phyloP scores from a whole-genome alignment of 2,113 vertebrate species.

The Sialia sialis region DNA sequence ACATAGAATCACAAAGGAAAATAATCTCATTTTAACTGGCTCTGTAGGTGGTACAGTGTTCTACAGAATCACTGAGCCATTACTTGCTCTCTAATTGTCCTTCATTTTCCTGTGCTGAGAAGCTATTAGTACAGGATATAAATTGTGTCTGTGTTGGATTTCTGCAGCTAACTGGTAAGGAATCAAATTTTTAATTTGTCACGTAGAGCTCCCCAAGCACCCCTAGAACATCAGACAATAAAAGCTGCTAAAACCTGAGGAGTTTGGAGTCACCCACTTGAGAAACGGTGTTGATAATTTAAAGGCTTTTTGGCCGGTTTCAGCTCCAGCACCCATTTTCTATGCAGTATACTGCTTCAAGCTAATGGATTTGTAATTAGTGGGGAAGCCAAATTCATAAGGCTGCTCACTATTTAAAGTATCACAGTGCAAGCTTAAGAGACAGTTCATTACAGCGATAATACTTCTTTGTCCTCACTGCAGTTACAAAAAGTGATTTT shows the following conservation, averaged over 20 bases:
- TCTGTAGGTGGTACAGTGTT: conserved; percentile 11
- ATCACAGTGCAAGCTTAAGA: not conserved
- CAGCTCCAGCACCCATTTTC: not conserved
- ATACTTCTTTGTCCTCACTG: not conserved
- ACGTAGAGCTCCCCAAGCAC: not conserved
- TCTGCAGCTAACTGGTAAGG: not conserved
- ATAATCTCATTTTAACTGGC: not conserved
- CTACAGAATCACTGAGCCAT: not conserved
- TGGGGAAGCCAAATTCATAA: not conserved
- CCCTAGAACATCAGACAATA: not conserved
- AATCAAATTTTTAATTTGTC: not conserved
- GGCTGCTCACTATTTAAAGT: not conserved
- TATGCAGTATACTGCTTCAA: not conserved
- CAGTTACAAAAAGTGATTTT: not conserved
- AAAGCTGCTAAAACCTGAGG: not conserved
- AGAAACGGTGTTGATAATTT: not conserved
- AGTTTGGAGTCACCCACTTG: not conserved
- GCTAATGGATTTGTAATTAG: not conserved
- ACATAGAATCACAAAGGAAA: not conserved
- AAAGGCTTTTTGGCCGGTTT: not conserved
- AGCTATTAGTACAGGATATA: not conserved
- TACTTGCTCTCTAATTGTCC: conserved; percentile 19
- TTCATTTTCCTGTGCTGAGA: not conserved
- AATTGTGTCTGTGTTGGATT: not conserved
- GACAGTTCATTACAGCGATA: not conserved